Conservation (phyloP, 2,113 vertebrate genomes). For the Camelus bactrianus region DNA sequence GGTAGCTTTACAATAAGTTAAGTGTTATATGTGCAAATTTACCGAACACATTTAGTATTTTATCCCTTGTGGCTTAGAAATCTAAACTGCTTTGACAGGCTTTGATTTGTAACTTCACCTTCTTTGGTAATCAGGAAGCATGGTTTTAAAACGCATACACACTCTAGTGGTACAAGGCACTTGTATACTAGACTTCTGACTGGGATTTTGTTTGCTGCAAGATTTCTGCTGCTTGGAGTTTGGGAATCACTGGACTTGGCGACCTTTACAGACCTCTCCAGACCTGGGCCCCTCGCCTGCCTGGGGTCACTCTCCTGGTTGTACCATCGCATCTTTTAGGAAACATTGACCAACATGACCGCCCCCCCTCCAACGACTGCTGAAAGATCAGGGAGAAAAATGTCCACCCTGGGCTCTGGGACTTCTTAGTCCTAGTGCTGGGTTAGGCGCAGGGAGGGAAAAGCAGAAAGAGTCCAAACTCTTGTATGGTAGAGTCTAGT, state of each 20-base stretch:
- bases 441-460: not conserved
- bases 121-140: slow-evolving; percentile 4
- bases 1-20: not conserved
- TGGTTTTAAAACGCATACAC: not conserved
- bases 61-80: slow-evolving; percentile 26
- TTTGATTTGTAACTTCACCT: not conserved
- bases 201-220: not conserved
- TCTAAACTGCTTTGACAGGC: slow-evolving; percentile 6
- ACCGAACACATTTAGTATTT: slow-evolving; percentile 2
- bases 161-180: not conserved
- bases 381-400: not conserved
- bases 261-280: not conserved
- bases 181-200: not conserved
- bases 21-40: not conserved
- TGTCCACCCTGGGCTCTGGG: not conserved
- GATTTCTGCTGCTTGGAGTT: not conserved
- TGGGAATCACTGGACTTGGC: not conserved
- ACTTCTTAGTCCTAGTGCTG: not conserved
- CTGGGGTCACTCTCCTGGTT: not conserved
- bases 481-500: not conserved
- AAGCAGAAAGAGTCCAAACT: not conserved
- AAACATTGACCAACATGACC: not conserved
- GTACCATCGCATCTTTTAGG: not conserved
- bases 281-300: not conserved
- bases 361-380: not conserved